Base-by-base conservation (phyloP, 2,888 invertebrate species). In the Azorinus chamasolen region DNA sequence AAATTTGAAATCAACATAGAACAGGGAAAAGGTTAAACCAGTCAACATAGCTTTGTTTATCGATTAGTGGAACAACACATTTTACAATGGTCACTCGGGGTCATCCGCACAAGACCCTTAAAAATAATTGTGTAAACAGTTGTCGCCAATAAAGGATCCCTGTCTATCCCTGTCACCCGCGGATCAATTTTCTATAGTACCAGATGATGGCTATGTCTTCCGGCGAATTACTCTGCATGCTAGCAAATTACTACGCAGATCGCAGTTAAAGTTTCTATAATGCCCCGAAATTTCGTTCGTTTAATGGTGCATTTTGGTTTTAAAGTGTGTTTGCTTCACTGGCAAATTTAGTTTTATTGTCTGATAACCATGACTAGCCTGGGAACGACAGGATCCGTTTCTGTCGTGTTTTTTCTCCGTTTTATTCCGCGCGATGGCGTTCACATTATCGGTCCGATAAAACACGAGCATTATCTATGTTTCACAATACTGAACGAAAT, bases 171-270 rank as follows among this genome's bases (percentile, higher is more conserved):
- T 45, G 53, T 64, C 68, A 59, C 79, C 79, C 75, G 75, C 69
- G 71, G 79, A 79, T 66, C 71, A 66, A 79, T 75, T 71, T 68
- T 68, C 62, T 54, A 64, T 46, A 66, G 53, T 64, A 66, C 68
- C 75, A 71, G 79, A 68, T 75, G 79, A 79, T 71, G 45, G 50
- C 32, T 50, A 59, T 65, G 72, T 71, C 75, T 77, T 65, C 69
- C 72, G 73, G 80, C 72, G 69, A 69, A 73, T 69, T 72, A 51
- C 80, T 41, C 69, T 66, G 61, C 75, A 54, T 76, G 80, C 51
- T 57, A 57, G 50, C 76, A 72, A 80, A 69, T 69, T 69, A 76
- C 59, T 73, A 58, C 73, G 70, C 69, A 50, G 20, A 51, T 63
- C 64, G 48, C 59, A 32, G 63, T 68, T 51, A 72, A 68, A 61